These are phyloP conservation scores for Tympanuchus pallidicinctus DNA, from an alignment of 2,113 vertebrate genomes.

Conservation along the genomic window DNA sequence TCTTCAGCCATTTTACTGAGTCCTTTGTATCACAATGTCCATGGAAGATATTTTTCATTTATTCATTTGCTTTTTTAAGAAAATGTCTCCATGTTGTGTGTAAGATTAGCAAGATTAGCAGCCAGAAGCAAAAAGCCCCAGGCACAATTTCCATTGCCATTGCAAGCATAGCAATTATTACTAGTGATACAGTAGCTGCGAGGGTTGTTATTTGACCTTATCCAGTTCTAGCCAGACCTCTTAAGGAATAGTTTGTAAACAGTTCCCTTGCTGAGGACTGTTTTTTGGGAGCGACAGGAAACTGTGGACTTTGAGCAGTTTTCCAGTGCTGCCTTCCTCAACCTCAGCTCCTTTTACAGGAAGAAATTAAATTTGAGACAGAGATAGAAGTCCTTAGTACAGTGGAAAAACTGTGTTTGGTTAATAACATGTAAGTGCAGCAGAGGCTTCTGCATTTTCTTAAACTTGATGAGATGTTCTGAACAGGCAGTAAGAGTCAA, in stretches of 20 bases:
- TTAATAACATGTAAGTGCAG: not conserved
- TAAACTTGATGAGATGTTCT: not conserved
- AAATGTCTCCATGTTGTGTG: not conserved
- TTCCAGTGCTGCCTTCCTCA: not conserved
- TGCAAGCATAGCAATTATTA: constrained; percentile 79
- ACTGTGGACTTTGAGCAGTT: not conserved
- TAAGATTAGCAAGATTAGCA: constrained; percentile 38
- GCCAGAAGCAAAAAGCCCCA: constrained; percentile 38
- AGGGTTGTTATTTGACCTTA: constrained; percentile 67
- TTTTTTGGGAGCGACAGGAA: constrained; percentile 1
- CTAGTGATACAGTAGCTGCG: constrained; percentile 79
- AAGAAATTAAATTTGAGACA: not conserved
- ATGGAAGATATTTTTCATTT: not conserved
- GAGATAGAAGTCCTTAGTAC: constrained; percentile 1
- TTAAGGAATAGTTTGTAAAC: constrained; percentile 72
- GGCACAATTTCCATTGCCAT: constrained; percentile 50
- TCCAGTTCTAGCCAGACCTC: constrained; percentile 70
- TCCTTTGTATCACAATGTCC: not conserved
- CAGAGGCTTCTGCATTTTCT: not conserved
- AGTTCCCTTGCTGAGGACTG: constrained; percentile 12
- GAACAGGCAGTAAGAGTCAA: not conserved
- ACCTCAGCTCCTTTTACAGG: constrained; percentile 4
- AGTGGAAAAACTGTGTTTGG: not conserved
- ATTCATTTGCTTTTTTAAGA: not conserved
- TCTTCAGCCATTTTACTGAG: not conserved